Evolutionary conservation across 2,797 vertebrate species (phyloP), one percentile per base, ranked within the genome.

Genomic region (Falco naumanni): DNA sequence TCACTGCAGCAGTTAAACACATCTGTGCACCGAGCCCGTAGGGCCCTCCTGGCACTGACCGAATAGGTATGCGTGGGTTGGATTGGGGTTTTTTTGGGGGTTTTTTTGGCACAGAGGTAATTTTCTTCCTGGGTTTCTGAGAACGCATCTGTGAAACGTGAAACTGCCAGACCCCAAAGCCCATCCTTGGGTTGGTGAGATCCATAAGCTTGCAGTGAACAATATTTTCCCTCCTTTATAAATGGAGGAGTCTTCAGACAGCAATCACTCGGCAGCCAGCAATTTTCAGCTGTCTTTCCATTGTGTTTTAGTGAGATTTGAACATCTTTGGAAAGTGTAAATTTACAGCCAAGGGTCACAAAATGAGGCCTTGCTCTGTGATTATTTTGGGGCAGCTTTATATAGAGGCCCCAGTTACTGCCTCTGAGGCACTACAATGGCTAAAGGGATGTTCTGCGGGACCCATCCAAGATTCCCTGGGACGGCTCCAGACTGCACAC

Each of bases 191-290:
- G 6, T 31, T 85, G 60, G 48, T 60, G 86, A 92, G 78, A 75
- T 94, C 78, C 68, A 16, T 81, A 89, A 77, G 25, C 78, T 78
- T 83, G 43, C 65, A 72, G 57, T 59, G 78, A 93, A n/a, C 50
- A 94, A 41, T 82, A 68, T 95, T 95, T 94, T 92, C 51, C 74
- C 79, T 94, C 70, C 13, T 86, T 89, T 89, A 57, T 90, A 83
- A 69, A 34, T 4, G 0, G 48, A 85, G 25, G 65, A 94, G 37
- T 78, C 57, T 89, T 87, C 75, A 80, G 66, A 51, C 53, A 65
- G 68, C 43, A 74, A 21, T 93, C 74, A 60, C n/a, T 89, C 68
- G 68, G 75, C 75, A 83, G 81, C 64, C 90, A 82, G 81, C 75
- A 89, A 72, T 89, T 92, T 93, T 80, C 89, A 78, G 26, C 65